Conservation (phyloP, 2,113 vertebrate species). For the Hippocampus barbouri region DNA sequence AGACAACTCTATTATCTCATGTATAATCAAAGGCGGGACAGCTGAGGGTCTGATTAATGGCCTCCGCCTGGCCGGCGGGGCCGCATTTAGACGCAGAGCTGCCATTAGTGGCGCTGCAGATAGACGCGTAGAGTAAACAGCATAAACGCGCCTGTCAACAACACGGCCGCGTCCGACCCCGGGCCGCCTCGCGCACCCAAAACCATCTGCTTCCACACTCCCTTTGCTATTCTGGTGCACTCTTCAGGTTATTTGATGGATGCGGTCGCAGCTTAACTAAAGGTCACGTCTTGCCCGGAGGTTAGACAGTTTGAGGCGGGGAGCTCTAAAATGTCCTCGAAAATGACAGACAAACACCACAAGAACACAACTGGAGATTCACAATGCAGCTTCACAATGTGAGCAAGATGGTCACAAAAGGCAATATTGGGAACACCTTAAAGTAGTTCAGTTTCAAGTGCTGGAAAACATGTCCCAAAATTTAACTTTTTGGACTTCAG, state of each 20-base stretch:
- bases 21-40: slow-evolving; percentile 58
- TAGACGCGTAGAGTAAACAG: slow-evolving; percentile 64
- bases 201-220: slow-evolving; percentile 24
- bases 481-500: too few species aligned
- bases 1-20: slow-evolving; percentile 57
- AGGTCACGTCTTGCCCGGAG: slow-evolving; percentile 4
- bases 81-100: slow-evolving; percentile 62
- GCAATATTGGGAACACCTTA: too few species aligned
- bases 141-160: slow-evolving; percentile 64
- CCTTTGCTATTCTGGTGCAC: slow-evolving; percentile 27
- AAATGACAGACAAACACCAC: background rate
- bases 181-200: slow-evolving; percentile 27
- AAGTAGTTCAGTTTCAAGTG: too few species aligned
- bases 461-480: too few species aligned
- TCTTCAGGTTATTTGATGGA: slow-evolving; percentile 22
- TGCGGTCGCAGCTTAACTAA: slow-evolving; percentile 11
- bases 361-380: background rate
- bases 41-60: slow-evolving; percentile 62
- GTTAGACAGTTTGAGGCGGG: background rate
- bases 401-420: too few species aligned
- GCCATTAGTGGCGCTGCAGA: slow-evolving; percentile 61
- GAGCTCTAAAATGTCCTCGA: background rate
- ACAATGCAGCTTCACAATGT: background rate
- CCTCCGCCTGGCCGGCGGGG: slow-evolving; percentile 42
- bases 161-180: slow-evolving; percentile 49